Evolutionary conservation across 2,113 vertebrate genomes (phyloP), one percentile per base, ranked within the genome.

Genomic region (Setophaga petechia): DNA sequence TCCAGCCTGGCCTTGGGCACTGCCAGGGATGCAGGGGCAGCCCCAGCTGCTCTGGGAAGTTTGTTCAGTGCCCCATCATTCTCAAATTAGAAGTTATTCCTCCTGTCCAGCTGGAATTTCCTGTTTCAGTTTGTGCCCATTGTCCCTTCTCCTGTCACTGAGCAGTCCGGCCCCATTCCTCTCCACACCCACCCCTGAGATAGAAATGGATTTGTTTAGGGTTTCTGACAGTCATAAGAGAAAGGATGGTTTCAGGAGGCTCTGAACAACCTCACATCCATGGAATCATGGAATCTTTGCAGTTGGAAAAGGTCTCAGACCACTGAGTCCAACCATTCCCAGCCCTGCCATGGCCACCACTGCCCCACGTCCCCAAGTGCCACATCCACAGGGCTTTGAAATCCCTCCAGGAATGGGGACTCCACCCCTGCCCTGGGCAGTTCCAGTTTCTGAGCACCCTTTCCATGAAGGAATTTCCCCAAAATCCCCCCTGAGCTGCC

Each of bases 401-500:
- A 61, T 71, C 55, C 57, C 14, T 23, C 22, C 33, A 55, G 39
- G n/a, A 1, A 8, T 33, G 49, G 14, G 9, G 11, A 10, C 49
- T n/a, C 28, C 69, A 33, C 0, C 3, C 2, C 31, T 44, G 13
- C 55, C 54, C 33, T 37, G 37, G 13, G 21, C 57, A 44, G 6
- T 7, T 20, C 47, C 80, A 30, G 4, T 1, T 12, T 19, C 1
- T 6, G 24, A 5, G 1, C 2, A 3, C 8, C 5, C 2, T 72
- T 44, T 72, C 37, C 37, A 37, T 2, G 80, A 0, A 11, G 67
- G 6, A 72, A 62, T 54, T 83, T 6, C 58, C 41, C 41, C 3
- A 11, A 33, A 6, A 39, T 33, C 39, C 58, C 20, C 0, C 10
- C 46, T 18, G 4, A 8, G 0, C 41, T 51, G 0, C 55, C 80